Evolutionary conservation across 2,113 vertebrate species (phyloP).

Genomic region (Zootoca vivipara): DNA sequence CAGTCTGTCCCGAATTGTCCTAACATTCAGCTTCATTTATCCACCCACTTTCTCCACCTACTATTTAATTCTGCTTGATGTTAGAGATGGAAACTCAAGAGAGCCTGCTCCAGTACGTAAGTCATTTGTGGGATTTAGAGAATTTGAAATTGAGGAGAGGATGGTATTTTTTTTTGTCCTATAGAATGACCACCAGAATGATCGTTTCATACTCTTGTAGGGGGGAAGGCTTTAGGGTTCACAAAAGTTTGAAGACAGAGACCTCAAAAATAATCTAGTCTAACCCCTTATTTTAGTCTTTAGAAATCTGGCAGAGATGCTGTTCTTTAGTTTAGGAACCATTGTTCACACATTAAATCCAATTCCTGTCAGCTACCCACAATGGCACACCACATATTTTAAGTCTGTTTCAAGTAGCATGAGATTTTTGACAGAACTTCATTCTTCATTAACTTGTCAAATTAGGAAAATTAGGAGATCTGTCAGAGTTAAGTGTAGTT

Average conservation of each 20-base stretch:
- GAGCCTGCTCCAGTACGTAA: neutral
- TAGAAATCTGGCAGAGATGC: neutral
- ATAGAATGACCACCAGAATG: neutral
- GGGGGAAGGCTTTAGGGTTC: neutral
- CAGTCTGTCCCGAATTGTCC: too few species aligned
- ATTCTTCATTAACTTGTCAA: slow-evolving; percentile 51
- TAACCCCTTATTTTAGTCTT: neutral
- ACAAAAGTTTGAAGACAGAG: neutral
- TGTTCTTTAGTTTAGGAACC: neutral
- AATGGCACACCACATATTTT: neutral
- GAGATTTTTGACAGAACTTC: neutral
- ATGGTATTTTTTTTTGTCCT: neutral
- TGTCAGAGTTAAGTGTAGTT: slow-evolving; percentile 36
- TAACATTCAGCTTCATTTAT: too few species aligned
- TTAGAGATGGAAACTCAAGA: neutral
- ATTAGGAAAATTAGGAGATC: slow-evolving; percentile 50
- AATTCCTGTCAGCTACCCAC: neutral
- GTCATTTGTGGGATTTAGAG: neutral
- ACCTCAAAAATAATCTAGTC: neutral
- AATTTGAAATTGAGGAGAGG: neutral
- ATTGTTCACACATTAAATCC: neutral
- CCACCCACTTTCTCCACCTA: too few species aligned
- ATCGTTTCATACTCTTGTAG: neutral
- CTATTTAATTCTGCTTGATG: too few species aligned
- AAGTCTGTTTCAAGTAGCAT: rapidly evolving